These are phyloP conservation scores for Albula goreensis DNA, from an alignment of 2,113 vertebrate genomes.

Conservation along the genomic window DNA sequence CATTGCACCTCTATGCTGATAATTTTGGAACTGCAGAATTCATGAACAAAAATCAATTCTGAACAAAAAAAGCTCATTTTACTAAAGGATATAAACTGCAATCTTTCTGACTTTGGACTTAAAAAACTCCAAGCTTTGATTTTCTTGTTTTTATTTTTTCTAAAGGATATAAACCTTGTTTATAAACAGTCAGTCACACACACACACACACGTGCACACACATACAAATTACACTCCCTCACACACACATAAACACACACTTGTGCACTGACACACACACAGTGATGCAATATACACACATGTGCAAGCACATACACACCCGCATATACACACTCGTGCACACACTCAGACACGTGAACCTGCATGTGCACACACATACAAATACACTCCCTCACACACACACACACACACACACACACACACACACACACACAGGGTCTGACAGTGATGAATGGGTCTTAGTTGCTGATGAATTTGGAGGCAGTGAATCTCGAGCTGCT, in stretches of 20 bases:
- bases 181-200: too few species aligned
- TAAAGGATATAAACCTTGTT: too few species aligned
- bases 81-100: too few species aligned
- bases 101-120: too few species aligned
- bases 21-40: too few species aligned
- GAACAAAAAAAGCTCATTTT: too few species aligned
- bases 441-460: constrained; percentile 70
- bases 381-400: neutral
- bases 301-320: neutral
- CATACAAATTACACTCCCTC: neutral
- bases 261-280: neutral
- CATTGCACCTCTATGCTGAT: too few species aligned
- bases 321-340: neutral
- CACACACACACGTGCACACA: neutral
- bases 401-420: constrained; percentile 7
- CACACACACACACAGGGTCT: constrained; percentile 49
- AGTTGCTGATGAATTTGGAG: constrained; percentile 49
- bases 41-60: too few species aligned
- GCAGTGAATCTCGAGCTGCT: constrained; percentile 26
- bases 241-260: neutral
- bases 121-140: too few species aligned
- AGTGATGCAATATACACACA: neutral
- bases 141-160: too few species aligned
- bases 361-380: neutral
- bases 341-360: neutral